Percentiles rank a stretch among this genome's conserved stretches.
phyloP scores from a whole-genome alignment of 2,888 invertebrate genomes.

The Exocentrus adspersus region DNA sequence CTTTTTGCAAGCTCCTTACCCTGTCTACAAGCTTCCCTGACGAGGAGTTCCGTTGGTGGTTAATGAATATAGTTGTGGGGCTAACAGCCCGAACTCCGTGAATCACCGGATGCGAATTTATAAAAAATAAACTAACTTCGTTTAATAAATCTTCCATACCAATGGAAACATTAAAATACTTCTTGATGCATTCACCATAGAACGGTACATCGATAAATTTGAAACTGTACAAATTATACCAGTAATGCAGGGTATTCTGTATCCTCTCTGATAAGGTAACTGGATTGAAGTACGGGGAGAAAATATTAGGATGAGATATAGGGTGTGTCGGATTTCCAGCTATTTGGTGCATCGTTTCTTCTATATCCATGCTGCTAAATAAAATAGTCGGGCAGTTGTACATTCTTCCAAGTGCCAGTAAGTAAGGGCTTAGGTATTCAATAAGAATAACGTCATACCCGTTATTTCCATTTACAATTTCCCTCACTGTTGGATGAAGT shows the following conservation, averaged over 20 bases:
- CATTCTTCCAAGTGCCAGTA: constrained; percentile 43
- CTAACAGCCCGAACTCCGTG: not conserved
- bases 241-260: not conserved
- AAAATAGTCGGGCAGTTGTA: constrained; percentile 46
- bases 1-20: not conserved
- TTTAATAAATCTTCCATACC: not conserved
- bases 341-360: constrained; percentile 22
- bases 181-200: not conserved
- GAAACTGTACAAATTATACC: not conserved
- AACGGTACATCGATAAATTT: not conserved
- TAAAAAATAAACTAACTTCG: not conserved
- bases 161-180: not conserved
- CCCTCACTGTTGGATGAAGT: constrained; percentile 34
- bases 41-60: not conserved
- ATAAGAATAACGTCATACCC: constrained; percentile 45
- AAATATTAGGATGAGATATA: constrained; percentile 39
- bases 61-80: not conserved
- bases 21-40: not conserved
- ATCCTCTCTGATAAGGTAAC: constrained; percentile 59
- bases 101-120: not conserved
- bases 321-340: constrained; percentile 47
- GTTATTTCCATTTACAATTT: constrained; percentile 31
- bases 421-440: constrained; percentile 40
- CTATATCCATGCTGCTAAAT: constrained; percentile 41
- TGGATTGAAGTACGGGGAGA: constrained; percentile 33